Base-by-base conservation (phyloP, 2,113 vertebrate species). In the Plotosus lineatus region DNA sequence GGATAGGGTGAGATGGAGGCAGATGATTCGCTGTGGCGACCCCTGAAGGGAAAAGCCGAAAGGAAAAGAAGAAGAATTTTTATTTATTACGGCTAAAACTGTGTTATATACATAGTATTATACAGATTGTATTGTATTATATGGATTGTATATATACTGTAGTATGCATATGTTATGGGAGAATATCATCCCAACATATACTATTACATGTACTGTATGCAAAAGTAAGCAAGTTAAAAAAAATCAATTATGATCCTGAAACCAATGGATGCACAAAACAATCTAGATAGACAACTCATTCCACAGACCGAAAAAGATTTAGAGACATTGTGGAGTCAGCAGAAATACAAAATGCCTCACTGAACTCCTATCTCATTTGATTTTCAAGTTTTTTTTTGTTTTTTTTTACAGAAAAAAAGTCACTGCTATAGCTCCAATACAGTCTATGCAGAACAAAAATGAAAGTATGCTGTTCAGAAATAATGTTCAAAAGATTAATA, bases 311-410 rank as follows among this genome's bases (percentile, higher is more conserved):
- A 53, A 81, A 68, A 55, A 17, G 6, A 75, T 75, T 82, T 53
- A 75, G 51, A 77, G 77, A n/a, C 65, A 69, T 11, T 79, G 71
- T 68, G 33, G 61, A 82, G 60, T 85, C 83, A 79, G 79, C 80
- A 82, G 40, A 77, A 46, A 81, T 40, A 28, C 48, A 74, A 21
- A 60, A 75, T 75, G 46, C 63, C 56, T 65, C 44, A 66, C 69
- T 77, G 78, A 65, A 69, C 77, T 77, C 46, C 75, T 31, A 65
- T 44, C 55, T 77, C 74, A 69, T 80, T 80, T 63, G 33, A 63
- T 63, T 82, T 69, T 48, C 10, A 63, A 36, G 38, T 63, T 3
- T 63, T 6, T 9, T 40, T 38, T 23, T 2, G 23, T 15, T 44
- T 6, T 6, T 17, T 61, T 17, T 61, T 33, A 1, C 28, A 60